Evolutionary conservation across 1,140 invertebrate species (phyloP), one percentile per base, ranked within the genome.

Genomic region (Macrobrachium rosenbergii): DNA sequence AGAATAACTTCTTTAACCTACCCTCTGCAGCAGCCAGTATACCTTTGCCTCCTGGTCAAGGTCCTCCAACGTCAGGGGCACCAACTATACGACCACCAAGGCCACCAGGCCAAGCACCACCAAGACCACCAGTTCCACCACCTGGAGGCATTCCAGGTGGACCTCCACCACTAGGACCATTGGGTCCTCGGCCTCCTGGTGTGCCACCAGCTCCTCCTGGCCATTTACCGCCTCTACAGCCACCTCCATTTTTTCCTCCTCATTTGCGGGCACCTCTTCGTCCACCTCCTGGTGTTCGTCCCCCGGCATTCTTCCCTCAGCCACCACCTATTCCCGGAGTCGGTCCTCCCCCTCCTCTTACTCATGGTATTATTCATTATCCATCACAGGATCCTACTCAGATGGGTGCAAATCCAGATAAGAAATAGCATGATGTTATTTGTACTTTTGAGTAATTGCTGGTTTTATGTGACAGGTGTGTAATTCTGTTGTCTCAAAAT

Each of bases 351-450:
- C 89, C 88, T 28, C 88, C 89, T 59, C 81, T 90, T 89, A 80
- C 87, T 21, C 90, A 90, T 58, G 88, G 89, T 23, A 88, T 90
- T 45, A 95, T 98, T 67, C 97, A 98, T 92, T 99, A 99, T 93
- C 97, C 97, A 3, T 98, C 97, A 91, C 97, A 98, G 91, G 97
- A 99, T 94, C 97, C 97, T 11, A 95, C 95, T 23, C 94, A 97
- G 85, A 95, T 99, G 93, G 97, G 98, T 0, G 93, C 94, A 17
- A 89, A 90, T 75, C 90, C 89, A 23, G 88, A 89, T 23, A 89
- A 86, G 52, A 89, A 89, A 59, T 89, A 78, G 58, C 21, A 12
- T 11, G 14, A 67, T 11, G 5, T 45, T 64, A 82, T 52, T 52
- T 52, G 52, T 52, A 12, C 52, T 52, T 52, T 52, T 52, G 6